Evolutionary conservation across 2,797 vertebrate genomes (phyloP), one percentile per base, ranked within the genome.

Genomic region (Champsocephalus gunnari): DNA sequence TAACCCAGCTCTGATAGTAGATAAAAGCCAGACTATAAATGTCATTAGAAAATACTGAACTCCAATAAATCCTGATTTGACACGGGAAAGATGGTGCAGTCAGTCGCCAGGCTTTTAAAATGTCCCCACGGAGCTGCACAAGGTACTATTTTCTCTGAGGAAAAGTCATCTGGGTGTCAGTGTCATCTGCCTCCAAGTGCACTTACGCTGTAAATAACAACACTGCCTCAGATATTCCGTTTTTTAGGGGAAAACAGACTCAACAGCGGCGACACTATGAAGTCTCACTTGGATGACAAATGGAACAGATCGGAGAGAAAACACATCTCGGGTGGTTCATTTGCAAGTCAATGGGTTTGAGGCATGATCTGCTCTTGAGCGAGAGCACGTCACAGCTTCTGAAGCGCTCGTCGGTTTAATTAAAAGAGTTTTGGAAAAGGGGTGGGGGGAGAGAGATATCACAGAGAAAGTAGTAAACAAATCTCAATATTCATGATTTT

Each of bases 301-400:
- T 53, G 60, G 61, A 81, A 76, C 3, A 71, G 51, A 82, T 49
- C 68, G 66, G 67, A 50, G 24, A 41, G 62, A 82, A 84, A 38
- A 82, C 55, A 54, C 47, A 73, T 77, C 50, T 71, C 28, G 19
- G 66, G 49, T 77, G 59, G 66, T 82, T 87, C 10, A 79, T 92
- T 84, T 90, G 79, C 80, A 88, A 82, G 58, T 85, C 76, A 91
- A 90, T 75, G 60, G 56, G n/a, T 83, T 72, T 55, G 55, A 71
- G 74, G 58, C n/a, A 12, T 77, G 71, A 56, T 9, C 72, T 76
- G 51, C 68, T 85, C 69, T 80, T n/a, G 7, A 67, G 76, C 6
- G 41, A 63, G 48, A 74, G 81, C 81, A 81, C 10, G 17, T 66
- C 66, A 66, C 59, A 48, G 53, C 47, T 53, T 73, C 65, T 69